Evolutionary conservation across 2,888 invertebrate genomes (phyloP), one percentile per base, ranked within the genome.

Genomic region (Pyrgus malvae): DNA sequence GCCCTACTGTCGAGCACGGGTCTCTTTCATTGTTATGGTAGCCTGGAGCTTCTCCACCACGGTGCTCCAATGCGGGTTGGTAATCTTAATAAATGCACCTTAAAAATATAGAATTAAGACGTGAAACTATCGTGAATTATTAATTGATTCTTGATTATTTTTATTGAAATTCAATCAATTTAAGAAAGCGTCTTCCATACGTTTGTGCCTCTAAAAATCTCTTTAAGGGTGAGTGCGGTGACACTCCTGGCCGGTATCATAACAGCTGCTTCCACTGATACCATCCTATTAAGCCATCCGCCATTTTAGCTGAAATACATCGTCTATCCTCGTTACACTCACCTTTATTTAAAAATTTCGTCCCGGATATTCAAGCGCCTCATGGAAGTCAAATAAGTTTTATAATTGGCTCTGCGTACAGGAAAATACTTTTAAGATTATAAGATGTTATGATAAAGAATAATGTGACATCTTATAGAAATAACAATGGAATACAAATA

Each of bases 251-350:
- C 76, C 80, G 84, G 85, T 87, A 85, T 87, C 87, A 86, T 83
- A 87, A 81, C 87, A 90, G 89, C 88, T 89, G 90, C 81, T 83
- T 74, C 86, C 78, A 77, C 74, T 78, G 86, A 90, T 89, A 87
- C 88, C 83, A 82, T 80, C 83, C 85, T 87, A 88, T 87, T 88
- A 88, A 86, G 85, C 77, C 79, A 80, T 80, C 83, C 81, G 72
- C 77, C 78, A 78, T 74, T 78, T 73, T 71, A 67, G 68, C 68
- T 68, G 66, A 70, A 72, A 67, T 56, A 56, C 57, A 48, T 56
- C 56, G 54, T 58, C 63, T 62, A 62, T 68, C 68, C 68, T 67
- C 77, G 76, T 83, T 80, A 83, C 74, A 78, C 76, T 72, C 73
- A 81, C 73, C 14, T 42, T 46, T 50, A 29, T 42, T 23, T 19